These are phyloP conservation scores for Ceyx margarethae DNA, from an alignment of 2,113 vertebrate genomes.

Conservation along the genomic window DNA sequence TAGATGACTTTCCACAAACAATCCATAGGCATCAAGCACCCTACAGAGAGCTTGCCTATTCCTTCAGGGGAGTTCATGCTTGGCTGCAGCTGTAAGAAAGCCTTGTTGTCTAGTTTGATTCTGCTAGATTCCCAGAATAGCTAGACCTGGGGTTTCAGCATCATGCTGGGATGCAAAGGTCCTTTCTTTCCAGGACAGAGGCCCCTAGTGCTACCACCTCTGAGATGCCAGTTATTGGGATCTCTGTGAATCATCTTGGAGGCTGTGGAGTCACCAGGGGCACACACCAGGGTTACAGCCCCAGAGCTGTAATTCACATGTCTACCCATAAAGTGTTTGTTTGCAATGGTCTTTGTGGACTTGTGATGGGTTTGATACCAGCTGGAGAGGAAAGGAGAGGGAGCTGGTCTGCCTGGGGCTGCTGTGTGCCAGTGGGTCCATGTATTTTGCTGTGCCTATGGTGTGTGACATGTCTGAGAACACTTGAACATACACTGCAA, in stretches of 20 bases:
- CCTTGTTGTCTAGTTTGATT: not conserved
- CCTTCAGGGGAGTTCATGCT: not conserved
- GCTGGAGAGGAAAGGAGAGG: not conserved
- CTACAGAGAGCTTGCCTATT: not conserved
- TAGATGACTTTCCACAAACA: not conserved
- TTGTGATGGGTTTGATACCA: not conserved
- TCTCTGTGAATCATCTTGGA: not conserved
- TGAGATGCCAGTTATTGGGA: not conserved
- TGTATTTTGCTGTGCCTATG: not conserved
- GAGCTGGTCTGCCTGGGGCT: not conserved
- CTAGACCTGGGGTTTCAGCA: not conserved
- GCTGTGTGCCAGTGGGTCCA: not conserved
- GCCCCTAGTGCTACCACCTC: not conserved
- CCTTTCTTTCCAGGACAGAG: not conserved
- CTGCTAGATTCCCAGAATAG: not conserved
- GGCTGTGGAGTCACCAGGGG: not conserved
- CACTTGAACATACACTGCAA: not conserved
- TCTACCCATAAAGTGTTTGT: not conserved
- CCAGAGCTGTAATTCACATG: not conserved
- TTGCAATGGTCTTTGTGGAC: not conserved
- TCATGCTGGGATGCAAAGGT: not conserved
- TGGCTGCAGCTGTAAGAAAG: not conserved
- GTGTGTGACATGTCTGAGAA: not conserved
- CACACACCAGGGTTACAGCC: not conserved
- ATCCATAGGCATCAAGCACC: not conserved